Base-by-base conservation (phyloP, 1,140 invertebrate species). In the Drosophila dunni region DNA sequence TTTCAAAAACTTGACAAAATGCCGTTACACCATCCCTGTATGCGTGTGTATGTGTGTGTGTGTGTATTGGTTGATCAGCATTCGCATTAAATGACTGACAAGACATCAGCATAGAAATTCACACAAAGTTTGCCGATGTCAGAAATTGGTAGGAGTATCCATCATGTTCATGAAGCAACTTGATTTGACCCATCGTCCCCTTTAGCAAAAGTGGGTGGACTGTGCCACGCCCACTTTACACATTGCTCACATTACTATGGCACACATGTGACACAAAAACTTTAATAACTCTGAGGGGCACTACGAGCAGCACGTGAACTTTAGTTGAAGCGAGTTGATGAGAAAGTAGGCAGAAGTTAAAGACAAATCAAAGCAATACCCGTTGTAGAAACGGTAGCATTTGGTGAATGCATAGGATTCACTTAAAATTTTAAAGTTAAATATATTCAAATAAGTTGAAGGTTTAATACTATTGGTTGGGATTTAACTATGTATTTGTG, bases 1-100 rank as follows among this genome's bases (percentile, higher is more conserved):
- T 85, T 75, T 83, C 64, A 68, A 73, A 86, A 88, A 88, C 83
- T 88, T 86, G 76, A 78, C 83, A 83, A 89, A 85, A 79, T 83
- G 76, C 75, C 67, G 54, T 29, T 36, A 15, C 61, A 65, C 56
- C 53, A 46, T 20, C 0, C 17, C 79, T 79, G 44, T 61, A 50
- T 48, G 42, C 44, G 36, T 67, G 40, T 76, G 48, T n/a, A n/a
- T 44, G 36, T 61, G 66, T 51, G n/a, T 57, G 61, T 54, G 67
- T 65, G 70, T 71, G 75, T 78, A 62, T 83, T 67, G 54, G 81
- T 79, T 78, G 71, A 62, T 75, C 67, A 60, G 79, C 68, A 88
- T 82, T 79, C 81, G 74, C 83, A 79, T 79, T 83, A 88, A 82
- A 79, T 88, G 79, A 83, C 66, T 82, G 82, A 86, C 83, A 85